Evolutionary conservation across 2,113 vertebrate species (phyloP).

Genomic region (Rhabdornis inornatus): DNA sequence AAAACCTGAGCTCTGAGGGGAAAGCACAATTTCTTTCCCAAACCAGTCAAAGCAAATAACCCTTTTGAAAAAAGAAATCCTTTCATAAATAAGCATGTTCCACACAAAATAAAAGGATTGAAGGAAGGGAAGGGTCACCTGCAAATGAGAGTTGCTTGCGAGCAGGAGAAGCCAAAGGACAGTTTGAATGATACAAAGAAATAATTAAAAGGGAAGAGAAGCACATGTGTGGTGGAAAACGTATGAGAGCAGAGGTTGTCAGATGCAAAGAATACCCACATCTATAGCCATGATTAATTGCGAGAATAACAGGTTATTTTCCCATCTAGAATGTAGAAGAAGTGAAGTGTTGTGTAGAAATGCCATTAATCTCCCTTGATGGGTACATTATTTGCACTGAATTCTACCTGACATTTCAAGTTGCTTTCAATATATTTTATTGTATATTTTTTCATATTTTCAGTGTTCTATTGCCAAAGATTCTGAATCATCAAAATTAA

Average conservation of each 20-base stretch:
- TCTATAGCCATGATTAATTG: slow-evolving; percentile 19
- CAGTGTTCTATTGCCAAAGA: slow-evolving; percentile 20
- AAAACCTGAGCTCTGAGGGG: background rate
- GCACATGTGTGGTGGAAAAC: background rate
- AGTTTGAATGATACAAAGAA: background rate
- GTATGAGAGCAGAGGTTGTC: background rate
- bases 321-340: slow-evolving; percentile 19
- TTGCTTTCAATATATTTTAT: slow-evolving; percentile 64
- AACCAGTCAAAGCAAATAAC: background rate
- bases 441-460: slow-evolving; percentile 48
- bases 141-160: background rate
- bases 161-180: background rate
- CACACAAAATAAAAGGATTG: background rate
- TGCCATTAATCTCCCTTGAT: slow-evolving; percentile 48
- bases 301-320: slow-evolving; percentile 41
- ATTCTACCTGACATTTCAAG: slow-evolving; percentile 56
- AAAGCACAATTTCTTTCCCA: background rate
- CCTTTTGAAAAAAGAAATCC: background rate
- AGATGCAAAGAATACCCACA: background rate
- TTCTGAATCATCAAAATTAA: slow-evolving; percentile 64
- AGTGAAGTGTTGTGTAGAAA: slow-evolving; percentile 38
- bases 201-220: background rate
- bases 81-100: background rate
- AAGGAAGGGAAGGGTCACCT: background rate
- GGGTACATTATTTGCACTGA: slow-evolving; percentile 54